phyloP scores from a whole-genome alignment of 2,113 vertebrate genomes.

The Pao palembangensis region DNA sequence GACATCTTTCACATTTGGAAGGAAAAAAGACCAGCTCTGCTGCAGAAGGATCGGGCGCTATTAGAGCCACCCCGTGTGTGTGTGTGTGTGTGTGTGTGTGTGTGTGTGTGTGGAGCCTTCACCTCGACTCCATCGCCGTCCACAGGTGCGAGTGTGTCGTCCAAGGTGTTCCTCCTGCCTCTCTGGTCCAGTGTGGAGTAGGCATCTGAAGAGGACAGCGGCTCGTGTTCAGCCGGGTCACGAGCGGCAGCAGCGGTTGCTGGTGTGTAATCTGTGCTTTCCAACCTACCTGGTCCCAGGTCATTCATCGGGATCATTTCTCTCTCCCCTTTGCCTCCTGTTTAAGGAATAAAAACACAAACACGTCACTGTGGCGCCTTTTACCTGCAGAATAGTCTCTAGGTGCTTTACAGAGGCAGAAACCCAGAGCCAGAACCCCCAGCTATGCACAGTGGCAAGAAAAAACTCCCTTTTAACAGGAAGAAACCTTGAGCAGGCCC shows the following conservation, averaged over 20 bases:
- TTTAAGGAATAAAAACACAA: slow-evolving; percentile 17
- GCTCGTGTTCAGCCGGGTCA: background rate
- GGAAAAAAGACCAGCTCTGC: background rate
- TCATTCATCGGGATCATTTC: slow-evolving; percentile 95
- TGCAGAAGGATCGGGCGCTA: no score
- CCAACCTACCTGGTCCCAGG: slow-evolving; percentile 85
- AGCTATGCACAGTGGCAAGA: no score
- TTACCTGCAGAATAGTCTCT: no score
- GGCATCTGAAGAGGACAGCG: slow-evolving; percentile 66
- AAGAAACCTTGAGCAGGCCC: no score
- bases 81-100: no score
- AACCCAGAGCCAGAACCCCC: no score
- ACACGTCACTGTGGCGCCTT: background rate
- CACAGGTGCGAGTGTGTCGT: slow-evolving; percentile 82
- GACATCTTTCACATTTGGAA: background rate
- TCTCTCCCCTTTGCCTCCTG: slow-evolving; percentile 79
- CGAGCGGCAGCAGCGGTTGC: background rate
- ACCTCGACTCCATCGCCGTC: slow-evolving; percentile 84
- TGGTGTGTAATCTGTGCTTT: slow-evolving; percentile 12
- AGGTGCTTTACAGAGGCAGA: no score
- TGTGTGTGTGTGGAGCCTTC: background rate
- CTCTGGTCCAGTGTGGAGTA: slow-evolving; percentile 89
- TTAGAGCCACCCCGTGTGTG: no score
- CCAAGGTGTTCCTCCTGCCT: slow-evolving; percentile 86
- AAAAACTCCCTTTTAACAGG: no score